Evolutionary conservation across 1,140 invertebrate genomes (phyloP).

Genomic region (Trichogramma pretiosum): DNA sequence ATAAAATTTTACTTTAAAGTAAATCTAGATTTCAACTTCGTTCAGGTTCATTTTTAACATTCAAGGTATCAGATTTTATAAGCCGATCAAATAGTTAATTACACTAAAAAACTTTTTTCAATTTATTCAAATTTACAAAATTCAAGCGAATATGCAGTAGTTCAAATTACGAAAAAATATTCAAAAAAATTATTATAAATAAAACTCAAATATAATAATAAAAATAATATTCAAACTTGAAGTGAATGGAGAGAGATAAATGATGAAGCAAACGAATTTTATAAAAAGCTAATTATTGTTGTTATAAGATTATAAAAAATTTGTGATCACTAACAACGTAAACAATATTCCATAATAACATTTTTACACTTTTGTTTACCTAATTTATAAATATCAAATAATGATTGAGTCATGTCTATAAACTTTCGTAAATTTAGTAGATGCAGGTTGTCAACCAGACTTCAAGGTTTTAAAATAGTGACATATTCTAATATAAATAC

Average conservation of each 20-base stretch:
- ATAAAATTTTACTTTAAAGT: too few relatives aligned
- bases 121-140: too few relatives aligned
- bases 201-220: conserved; percentile 16
- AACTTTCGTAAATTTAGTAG: conserved; percentile 9
- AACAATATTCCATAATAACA: conserved; percentile 14
- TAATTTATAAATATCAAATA: conserved; percentile 14
- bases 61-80: too few relatives aligned
- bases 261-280: conserved; percentile 7
- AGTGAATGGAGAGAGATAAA: conserved; percentile 6
- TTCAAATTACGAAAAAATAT: too few relatives aligned
- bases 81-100: too few relatives aligned
- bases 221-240: conserved; percentile 8
- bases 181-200: too few relatives aligned
- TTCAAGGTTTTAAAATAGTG: conserved; percentile 12
- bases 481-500: conserved; percentile 24
- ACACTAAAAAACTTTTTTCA: too few relatives aligned
- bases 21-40: too few relatives aligned
- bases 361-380: conserved; percentile 15
- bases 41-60: too few relatives aligned
- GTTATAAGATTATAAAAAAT: conserved; percentile 17
- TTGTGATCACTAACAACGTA: conserved; percentile 14
- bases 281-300: conserved; percentile 12
- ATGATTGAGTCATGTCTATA: conserved; percentile 17
- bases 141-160: too few relatives aligned
- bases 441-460: conserved; percentile 5